Evolutionary conservation across 2,113 vertebrate genomes (phyloP), one percentile per base, ranked within the genome.

Genomic region (Perca flavescens): DNA sequence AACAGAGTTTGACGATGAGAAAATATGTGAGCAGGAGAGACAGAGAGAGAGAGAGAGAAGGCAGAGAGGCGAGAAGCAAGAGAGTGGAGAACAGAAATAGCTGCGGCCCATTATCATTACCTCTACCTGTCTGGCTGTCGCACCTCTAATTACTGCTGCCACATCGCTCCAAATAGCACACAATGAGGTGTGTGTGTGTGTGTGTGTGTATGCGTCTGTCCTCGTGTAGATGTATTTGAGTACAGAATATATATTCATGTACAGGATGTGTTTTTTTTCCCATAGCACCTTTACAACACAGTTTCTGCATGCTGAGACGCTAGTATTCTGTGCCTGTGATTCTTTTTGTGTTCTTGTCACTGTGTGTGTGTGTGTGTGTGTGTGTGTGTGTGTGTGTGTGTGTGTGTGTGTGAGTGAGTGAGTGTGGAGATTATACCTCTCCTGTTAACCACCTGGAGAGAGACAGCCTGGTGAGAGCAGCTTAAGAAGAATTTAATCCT

Each of bases 401-500:
- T 74, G n/a, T 65, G 28, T 34, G 47, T 74, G 50, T 31, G 17
- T 58, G 49, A 62, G 40, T 80, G 63, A 2, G 53, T 79, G 60
- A n/a, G 65, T 68, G 74, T 12, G 47, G n/a, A 80, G 90, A 93
- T 92, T 93, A 92, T 84, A 83, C 74, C 49, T 87, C 82, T 86
- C 64, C 85, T 74, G 88, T 88, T 91, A 90, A 88, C 91, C 90
- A 92, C 93, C 89, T 92, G 84, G 87, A 75, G 87, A 85, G 92
- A 88, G 73, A 75, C 84, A 76, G 87, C 88, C 87, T 86, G 78
- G 74, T 87, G 88, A 86, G 88, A 88, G 80, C 71, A 92, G 91
- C 90, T 93, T 92, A 86, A 76, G 70, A 67, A 86, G 71, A 90
- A 87, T 91, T 88, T 92, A 92, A 94, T 94, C 92, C 88, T 56